Base-by-base conservation (phyloP, 1,140 invertebrate species). In the Drosophila carrolli region DNA sequence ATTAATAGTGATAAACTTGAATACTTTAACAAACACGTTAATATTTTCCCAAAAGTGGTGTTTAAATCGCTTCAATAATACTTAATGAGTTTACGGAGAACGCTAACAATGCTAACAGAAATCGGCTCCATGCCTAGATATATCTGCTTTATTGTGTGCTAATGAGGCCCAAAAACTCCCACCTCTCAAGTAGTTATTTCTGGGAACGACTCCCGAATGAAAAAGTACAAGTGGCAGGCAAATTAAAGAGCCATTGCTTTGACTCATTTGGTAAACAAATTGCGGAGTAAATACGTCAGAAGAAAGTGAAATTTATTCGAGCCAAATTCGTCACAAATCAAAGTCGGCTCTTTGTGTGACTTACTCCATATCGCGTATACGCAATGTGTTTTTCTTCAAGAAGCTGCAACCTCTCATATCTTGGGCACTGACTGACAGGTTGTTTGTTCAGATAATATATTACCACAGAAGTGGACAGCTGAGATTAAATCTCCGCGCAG, bases 141-240 rank as follows among this genome's bases (percentile, higher is more conserved):
- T 58, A 71, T 50, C 66, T 50, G 32, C 67, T 79, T 80, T 77
- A 88, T 88, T 88, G 83, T 88, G 83, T 88, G 83, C 83, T 89
- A 88, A 88, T 89, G 46, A 89, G 75, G 62, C 51, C 61, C 41
- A 11, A 72, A 77, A 66, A 83, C 79, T 88, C 83, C 84, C 83
- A 88, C 56, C 70, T 27, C 56, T 41, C 37, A 38, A 43, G 47
- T 38, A 41, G 13, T 54, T 66, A 55, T 66, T 51, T 54, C 48
- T 66, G 61, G n/a, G 50, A 75, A 37, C 43, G 14, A 51, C 23
- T 23, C 29, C 14, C 61, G 37, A 16, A 16, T 62, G 61, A 57
- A 80, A 72, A 79, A 83, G 76, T 79, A 72, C 66, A 84, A 84
- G 73, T 81, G 53, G 40, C 62, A 51, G 60, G 29, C 37, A 35